Evolutionary conservation across 2,797 vertebrate species (phyloP).

Genomic region (Siniperca undulata): DNA sequence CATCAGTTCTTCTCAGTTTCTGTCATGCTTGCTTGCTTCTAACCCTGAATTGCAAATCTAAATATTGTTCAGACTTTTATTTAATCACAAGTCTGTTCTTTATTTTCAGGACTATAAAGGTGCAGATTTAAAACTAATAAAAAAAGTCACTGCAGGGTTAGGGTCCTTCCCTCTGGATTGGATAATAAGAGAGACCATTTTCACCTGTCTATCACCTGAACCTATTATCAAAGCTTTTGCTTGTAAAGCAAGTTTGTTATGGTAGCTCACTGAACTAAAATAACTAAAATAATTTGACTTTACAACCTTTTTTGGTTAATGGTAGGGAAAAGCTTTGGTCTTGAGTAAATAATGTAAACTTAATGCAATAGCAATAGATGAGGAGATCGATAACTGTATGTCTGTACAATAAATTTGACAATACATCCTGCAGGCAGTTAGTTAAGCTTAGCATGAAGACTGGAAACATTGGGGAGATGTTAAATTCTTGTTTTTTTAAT

Average conservation of each 20-base stretch:
- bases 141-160: not conserved
- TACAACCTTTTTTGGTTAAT: not conserved
- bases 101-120: conserved; percentile 11
- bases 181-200: not conserved
- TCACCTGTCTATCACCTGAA: conserved; percentile 4
- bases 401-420: not conserved
- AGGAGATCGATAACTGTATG: not conserved
- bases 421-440: not conserved
- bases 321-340: not conserved
- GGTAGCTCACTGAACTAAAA: not conserved
- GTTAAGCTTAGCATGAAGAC: not conserved
- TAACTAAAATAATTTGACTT: not conserved
- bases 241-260: not conserved
- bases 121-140: not conserved
- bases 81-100: conserved; percentile 7
- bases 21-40: not conserved
- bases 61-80: conserved; percentile 3
- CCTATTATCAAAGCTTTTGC: not conserved
- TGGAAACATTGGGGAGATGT: too few species aligned
- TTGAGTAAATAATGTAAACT: conserved; percentile 4
- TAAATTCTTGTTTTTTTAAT: too few species aligned
- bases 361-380: not conserved
- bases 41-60: conserved; percentile 1
- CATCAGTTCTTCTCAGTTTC: not conserved
- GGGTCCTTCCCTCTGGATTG: too few species aligned